Base-by-base conservation (phyloP, 2,797 vertebrate genomes). In the Serranus cabrilla region DNA sequence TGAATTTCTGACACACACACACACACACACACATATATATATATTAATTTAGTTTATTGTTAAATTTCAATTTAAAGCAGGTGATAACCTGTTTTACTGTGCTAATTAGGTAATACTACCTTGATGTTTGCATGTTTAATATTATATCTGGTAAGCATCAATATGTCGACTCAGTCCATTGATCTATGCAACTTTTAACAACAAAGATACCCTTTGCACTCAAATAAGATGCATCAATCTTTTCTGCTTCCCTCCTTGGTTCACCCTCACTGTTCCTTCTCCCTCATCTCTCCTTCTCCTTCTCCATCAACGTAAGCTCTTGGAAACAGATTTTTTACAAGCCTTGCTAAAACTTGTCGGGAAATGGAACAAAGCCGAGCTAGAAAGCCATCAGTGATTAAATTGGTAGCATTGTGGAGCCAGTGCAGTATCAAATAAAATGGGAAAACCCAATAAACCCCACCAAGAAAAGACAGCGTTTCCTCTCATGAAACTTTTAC, bases 361-460 rank as follows among this genome's bases (percentile, higher is more conserved):
- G 83, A 94, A 93, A 91, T 87, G 82, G 85, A 89, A 91, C 79
- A 83, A 81, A 91, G 80, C 54, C 39, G 65, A 76, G 55, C 76
- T 56, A 83, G 81, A 91, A 91, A 87, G 49, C 52, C 70, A 61
- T 74, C 60, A 45, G 60, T 61, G 76, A 86, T 91, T 82, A 90
- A 93, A 94, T 91, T 86, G 90, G 84, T 47, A 45, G 40, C 77
- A 82, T 71, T 9, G 49, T 88, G 82, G 87, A 92, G 89, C 81
- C 87, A 91, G 79, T 76, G 63, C 67, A 90, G 85, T 72, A 86
- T 82, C 83, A 90, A 78, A 92, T 94, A 90, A 93, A 94, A 89
- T 8, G 75, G 54, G 57, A 59, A 74, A 84, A 76, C 17, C 42
- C 74, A 77, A 84, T 93, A 90, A 94, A 94, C 80, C 10, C 21